phyloP scores from a whole-genome alignment of 1,140 invertebrate genomes.

The Atta cephalotes region DNA sequence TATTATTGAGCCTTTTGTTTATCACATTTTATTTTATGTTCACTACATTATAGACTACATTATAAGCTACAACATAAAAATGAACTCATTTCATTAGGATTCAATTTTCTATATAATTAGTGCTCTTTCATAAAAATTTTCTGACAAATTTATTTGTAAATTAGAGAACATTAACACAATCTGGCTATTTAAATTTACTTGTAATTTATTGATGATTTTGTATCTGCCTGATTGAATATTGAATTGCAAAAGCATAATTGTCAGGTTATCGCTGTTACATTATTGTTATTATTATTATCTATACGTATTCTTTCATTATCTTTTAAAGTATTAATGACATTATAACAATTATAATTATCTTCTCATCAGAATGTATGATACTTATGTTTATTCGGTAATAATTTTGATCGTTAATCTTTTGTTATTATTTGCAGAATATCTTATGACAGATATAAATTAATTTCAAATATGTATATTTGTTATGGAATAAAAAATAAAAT shows the following conservation, averaged over 20 bases:
- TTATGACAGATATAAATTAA: neutral
- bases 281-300: slow-evolving; percentile 2
- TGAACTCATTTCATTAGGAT: too few species aligned
- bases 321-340: slow-evolving; percentile 22
- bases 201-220: neutral
- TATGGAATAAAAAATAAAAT: neutral
- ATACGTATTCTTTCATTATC: neutral
- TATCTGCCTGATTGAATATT: neutral
- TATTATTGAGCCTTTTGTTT: too few species aligned
- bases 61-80: too few species aligned
- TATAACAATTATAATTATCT: slow-evolving; percentile 30
- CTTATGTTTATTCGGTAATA: slow-evolving; percentile 15
- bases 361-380: neutral
- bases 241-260: neutral
- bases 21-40: too few species aligned
- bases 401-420: slow-evolving; percentile 15
- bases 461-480: neutral
- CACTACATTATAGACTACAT: too few species aligned
- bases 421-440: neutral
- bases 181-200: neutral
- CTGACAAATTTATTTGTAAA: slow-evolving; percentile 4
- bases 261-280: neutral
- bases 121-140: neutral
- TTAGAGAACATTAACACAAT: neutral
- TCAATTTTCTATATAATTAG: too few species aligned